Percentiles rank a stretch among this genome's conserved stretches.
phyloP scores from a whole-genome alignment of 2,797 vertebrate species.

The Coracias cyanogaster region DNA sequence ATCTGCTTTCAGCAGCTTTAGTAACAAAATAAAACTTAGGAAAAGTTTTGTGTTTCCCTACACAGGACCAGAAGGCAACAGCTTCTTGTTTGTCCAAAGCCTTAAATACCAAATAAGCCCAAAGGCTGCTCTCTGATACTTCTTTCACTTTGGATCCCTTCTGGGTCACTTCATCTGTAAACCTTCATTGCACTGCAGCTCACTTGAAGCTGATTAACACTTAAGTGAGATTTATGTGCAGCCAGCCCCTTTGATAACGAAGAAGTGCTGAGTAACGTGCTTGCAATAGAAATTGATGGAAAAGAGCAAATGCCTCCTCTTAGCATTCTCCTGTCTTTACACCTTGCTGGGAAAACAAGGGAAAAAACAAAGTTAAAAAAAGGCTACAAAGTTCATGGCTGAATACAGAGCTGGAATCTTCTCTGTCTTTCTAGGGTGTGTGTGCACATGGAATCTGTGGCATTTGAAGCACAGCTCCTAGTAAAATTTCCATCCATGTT shows the following conservation, averaged over 20 bases:
- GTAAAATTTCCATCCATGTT: background rate
- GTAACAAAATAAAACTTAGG: background rate
- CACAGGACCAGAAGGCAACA: background rate
- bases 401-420: background rate
- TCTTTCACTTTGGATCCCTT: background rate
- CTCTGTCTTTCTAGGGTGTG: background rate
- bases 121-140: background rate
- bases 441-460: background rate
- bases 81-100: background rate
- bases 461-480: background rate
- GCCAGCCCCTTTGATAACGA: background rate
- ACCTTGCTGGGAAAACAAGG: background rate
- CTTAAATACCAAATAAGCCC: background rate
- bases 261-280: background rate
- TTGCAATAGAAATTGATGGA: background rate
- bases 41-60: background rate
- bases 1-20: background rate
- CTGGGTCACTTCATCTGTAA: conserved; percentile 2
- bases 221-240: conserved; percentile 44
- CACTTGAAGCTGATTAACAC: conserved; percentile 31
- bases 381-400: background rate
- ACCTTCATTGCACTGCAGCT: conserved; percentile 2
- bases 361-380: background rate
- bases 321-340: background rate
- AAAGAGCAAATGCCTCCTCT: background rate